Percentiles rank a stretch among this genome's conserved stretches.
These are phyloP conservation scores for Bungarus multicinctus DNA, from an alignment of 2,113 vertebrate species.

Conservation along the genomic window DNA sequence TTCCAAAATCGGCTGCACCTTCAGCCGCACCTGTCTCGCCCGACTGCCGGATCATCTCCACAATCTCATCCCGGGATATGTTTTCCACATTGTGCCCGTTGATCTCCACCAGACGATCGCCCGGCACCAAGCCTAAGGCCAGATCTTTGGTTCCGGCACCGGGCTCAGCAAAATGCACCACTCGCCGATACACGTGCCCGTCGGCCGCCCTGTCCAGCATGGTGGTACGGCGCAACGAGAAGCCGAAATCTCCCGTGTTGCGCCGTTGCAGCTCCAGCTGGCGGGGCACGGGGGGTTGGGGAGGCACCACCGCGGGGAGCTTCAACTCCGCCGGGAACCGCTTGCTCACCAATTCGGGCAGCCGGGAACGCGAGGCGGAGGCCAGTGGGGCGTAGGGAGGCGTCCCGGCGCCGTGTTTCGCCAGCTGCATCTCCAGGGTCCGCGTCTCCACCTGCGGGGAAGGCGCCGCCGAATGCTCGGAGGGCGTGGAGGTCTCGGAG, in stretches of 20 bases:
- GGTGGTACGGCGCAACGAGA: constrained; percentile 90
- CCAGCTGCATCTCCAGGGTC: constrained; percentile 63
- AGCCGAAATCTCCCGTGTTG: constrained; percentile 93
- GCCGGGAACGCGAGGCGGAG: constrained; percentile 43
- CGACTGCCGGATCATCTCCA: constrained; percentile 97
- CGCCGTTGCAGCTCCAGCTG: constrained; percentile 88
- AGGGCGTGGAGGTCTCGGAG: constrained; percentile 78
- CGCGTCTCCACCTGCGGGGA: constrained; percentile 78
- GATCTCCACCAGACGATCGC: constrained; percentile 93
- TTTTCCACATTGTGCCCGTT: constrained; percentile 90
- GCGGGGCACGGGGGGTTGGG: constrained; percentile 71
- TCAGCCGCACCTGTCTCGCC: constrained; percentile 88
- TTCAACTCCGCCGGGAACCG: constrained; percentile 80
- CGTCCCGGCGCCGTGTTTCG: constrained; percentile 52
- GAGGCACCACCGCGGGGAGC: constrained; percentile 76
- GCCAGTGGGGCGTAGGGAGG: constrained; percentile 21
- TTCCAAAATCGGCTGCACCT: constrained; percentile 95
- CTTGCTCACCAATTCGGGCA: constrained; percentile 81
- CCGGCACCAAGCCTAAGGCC: constrained; percentile 88
- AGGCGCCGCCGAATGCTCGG: constrained; percentile 72
- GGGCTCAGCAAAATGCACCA: constrained; percentile 95
- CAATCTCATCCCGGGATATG: constrained; percentile 92
- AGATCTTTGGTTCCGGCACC: constrained; percentile 86
- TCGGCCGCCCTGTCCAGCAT: constrained; percentile 86
- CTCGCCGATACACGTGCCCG: constrained; percentile 79